Percentiles rank a stretch among this genome's conserved stretches.
phyloP scores from a whole-genome alignment of 2,888 invertebrate species.

The Pristionchus exspectatus region DNA sequence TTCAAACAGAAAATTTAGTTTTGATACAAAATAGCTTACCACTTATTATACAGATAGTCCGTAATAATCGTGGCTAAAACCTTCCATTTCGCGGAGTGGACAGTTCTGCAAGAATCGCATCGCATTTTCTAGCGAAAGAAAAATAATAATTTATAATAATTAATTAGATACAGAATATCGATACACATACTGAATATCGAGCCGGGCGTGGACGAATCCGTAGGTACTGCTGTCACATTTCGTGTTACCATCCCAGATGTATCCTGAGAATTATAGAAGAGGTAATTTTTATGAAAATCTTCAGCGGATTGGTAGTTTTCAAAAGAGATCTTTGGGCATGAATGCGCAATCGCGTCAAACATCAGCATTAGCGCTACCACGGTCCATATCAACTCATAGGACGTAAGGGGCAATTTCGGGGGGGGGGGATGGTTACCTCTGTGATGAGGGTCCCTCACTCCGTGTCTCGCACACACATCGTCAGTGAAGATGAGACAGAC shows the following conservation, averaged over 20 bases:
- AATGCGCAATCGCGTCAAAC: neutral
- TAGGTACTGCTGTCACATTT: neutral
- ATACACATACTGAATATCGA: neutral
- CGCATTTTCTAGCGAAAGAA: too few relatives aligned
- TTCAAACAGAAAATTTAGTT: too few relatives aligned
- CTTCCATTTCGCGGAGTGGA: neutral
- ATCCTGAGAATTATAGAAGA: too few relatives aligned
- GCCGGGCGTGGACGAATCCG: neutral
- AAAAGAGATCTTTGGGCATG: too few relatives aligned
- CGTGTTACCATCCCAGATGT: neutral
- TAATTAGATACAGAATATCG: neutral
- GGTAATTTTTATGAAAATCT: too few relatives aligned
- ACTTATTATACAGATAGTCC: neutral
- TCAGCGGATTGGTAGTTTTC: too few relatives aligned
- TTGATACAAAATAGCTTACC: too few relatives aligned
- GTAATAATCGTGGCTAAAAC: neutral
- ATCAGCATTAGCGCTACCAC: neutral
- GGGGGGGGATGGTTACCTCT: too few relatives aligned
- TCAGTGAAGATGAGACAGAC: neutral
- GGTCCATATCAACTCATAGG: too few relatives aligned
- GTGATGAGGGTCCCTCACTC: neutral
- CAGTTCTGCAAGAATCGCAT: neutral
- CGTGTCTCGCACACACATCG: neutral
- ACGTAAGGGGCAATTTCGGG: too few relatives aligned
- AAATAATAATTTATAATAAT: neutral